phyloP scores from a whole-genome alignment of 2,888 invertebrate genomes.

The Blastobasis lacticolella region DNA sequence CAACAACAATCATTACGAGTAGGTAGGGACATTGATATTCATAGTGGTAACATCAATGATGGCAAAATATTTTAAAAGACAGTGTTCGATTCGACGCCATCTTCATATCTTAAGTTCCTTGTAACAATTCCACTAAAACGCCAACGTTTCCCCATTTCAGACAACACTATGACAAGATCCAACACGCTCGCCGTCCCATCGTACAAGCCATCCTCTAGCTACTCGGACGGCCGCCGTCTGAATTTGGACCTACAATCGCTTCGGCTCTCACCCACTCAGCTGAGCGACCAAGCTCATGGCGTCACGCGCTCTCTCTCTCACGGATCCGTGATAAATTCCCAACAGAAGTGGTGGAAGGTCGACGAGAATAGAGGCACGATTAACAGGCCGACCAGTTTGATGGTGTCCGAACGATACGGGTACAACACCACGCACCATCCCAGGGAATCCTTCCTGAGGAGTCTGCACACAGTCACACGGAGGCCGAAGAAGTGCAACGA shows the following conservation, averaged over 20 bases:
- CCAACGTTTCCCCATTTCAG: slow-evolving; percentile 31
- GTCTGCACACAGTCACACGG: slow-evolving; percentile 61
- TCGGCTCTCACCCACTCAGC: slow-evolving; percentile 53
- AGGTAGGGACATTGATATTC: too few species aligned
- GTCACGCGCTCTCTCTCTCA: slow-evolving; percentile 78
- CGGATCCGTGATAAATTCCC: slow-evolving; percentile 75
- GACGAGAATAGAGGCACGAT: slow-evolving; percentile 60
- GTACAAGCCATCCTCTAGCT: slow-evolving; percentile 59
- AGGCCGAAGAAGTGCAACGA: slow-evolving; percentile 62
- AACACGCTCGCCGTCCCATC: slow-evolving; percentile 68
- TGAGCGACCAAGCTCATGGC: slow-evolving; percentile 55
- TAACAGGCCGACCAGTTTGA: slow-evolving; percentile 74
- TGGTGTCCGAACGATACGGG: slow-evolving; percentile 71
- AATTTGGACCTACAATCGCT: slow-evolving; percentile 57
- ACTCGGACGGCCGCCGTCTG: slow-evolving; percentile 46
- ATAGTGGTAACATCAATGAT: too few species aligned
- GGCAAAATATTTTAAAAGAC: too few species aligned
- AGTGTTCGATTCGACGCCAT: too few species aligned
- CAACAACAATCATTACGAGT: too few species aligned
- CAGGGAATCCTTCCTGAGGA: slow-evolving; percentile 57
- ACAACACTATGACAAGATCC: slow-evolving; percentile 68
- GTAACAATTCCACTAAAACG: too few species aligned
- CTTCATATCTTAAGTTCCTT: too few species aligned
- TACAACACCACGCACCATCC: slow-evolving; percentile 42
- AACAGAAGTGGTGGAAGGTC: slow-evolving; percentile 65